Percentiles rank a stretch among this genome's conserved stretches.
These are phyloP conservation scores for Chloroceryle aenea DNA, from an alignment of 2,113 vertebrate genomes.

Conservation along the genomic window DNA sequence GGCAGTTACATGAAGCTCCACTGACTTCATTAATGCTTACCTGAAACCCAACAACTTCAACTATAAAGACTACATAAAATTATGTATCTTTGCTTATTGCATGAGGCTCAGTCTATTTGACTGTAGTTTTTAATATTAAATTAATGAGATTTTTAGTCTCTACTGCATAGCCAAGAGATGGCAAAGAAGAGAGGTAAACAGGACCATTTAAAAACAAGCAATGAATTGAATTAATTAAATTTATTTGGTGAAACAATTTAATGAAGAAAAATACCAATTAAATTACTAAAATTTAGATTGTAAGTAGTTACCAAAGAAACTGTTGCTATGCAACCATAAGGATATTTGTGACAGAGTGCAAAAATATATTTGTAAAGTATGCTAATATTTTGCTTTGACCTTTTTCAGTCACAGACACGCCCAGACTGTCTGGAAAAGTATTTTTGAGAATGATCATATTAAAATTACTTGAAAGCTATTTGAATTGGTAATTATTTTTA, in stretches of 20 bases:
- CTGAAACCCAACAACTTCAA: background rate
- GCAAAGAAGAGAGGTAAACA: background rate
- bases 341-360: conserved; percentile 46
- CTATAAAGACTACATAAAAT: background rate
- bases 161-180: background rate
- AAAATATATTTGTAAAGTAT: conserved; percentile 70
- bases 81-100: background rate
- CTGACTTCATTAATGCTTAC: background rate
- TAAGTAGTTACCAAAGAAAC: conserved; percentile 72
- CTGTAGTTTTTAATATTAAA: background rate
- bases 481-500: conserved; percentile 40
- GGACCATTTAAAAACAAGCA: conserved; percentile 26
- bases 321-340: conserved; percentile 70
- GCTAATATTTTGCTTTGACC: conserved; percentile 73
- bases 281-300: conserved; percentile 75
- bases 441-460: conserved; percentile 36
- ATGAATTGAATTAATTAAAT: conserved; percentile 54
- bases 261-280: conserved; percentile 78
- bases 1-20: background rate
- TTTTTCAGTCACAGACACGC: conserved; percentile 72
- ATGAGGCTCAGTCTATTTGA: background rate
- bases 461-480: conserved; percentile 17
- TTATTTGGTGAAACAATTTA: conserved; percentile 68
- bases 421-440: conserved; percentile 41
- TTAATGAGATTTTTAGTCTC: background rate